A percentile compares a stretch with the other conserved stretches of the same genome.
These are phyloP conservation scores for Lindbergichthys nudifrons DNA, from an alignment of 2,797 vertebrate genomes.

Conservation along the genomic window DNA sequence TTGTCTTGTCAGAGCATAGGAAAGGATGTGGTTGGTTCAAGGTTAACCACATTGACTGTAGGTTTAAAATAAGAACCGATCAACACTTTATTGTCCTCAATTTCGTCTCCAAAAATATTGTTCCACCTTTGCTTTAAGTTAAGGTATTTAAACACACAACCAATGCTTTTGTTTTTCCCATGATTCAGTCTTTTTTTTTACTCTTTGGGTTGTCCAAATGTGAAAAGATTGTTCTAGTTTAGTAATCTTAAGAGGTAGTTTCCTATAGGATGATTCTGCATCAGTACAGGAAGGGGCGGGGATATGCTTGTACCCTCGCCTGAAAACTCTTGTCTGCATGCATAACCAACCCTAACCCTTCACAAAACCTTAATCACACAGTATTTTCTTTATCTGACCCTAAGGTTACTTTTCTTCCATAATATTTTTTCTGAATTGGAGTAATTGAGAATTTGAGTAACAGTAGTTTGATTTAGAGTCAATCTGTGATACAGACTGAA, in stretches of 20 bases:
- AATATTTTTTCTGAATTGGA: no score
- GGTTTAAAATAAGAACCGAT: neutral
- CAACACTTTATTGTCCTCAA: neutral
- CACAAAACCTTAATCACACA: no score
- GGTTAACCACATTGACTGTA: neutral
- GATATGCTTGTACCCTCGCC: neutral
- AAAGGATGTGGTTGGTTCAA: no score
- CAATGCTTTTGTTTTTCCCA: neutral
- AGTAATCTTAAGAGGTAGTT: neutral
- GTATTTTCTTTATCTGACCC: no score
- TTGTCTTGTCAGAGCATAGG: no score
- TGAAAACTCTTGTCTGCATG: neutral
- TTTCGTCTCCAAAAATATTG: neutral
- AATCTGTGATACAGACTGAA: conserved; percentile 24
- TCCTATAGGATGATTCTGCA: no score
- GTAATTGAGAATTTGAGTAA: no score
- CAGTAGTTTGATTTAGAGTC: conserved; percentile 42
- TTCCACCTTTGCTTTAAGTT: neutral
- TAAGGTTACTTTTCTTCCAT: neutral
- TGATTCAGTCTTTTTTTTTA: neutral
- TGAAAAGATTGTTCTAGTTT: neutral
- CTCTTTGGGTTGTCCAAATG: neutral
- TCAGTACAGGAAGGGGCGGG: neutral
- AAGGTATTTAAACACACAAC: neutral
- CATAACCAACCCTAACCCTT: neutral